A percentile compares a stretch with the other conserved stretches of the same genome.
Conservation (phyloP, 2,113 vertebrate genomes). For the Stigmatopora nigra region DNA sequence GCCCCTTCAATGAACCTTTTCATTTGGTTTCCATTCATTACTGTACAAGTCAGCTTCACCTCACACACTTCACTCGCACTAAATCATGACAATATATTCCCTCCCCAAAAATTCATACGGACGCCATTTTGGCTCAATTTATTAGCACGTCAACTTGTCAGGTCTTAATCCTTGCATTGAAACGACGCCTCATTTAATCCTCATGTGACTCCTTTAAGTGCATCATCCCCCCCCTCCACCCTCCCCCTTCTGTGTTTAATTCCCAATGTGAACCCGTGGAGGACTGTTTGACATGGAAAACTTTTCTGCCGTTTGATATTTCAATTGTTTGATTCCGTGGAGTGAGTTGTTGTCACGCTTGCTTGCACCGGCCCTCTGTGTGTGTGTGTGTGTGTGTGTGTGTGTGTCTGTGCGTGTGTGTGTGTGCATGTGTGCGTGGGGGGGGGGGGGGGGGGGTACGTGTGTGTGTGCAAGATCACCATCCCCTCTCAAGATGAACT, state of each 20-base stretch:
- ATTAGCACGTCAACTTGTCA: slow-evolving; percentile 7
- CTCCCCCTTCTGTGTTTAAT: background rate
- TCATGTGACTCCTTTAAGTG: slow-evolving; percentile 10
- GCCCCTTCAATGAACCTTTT: slow-evolving; percentile 70
- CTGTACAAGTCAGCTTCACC: slow-evolving; percentile 34
- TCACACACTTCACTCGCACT: slow-evolving; percentile 9
- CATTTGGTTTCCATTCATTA: slow-evolving; percentile 65
- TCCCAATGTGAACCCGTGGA: background rate
- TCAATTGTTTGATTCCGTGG: slow-evolving; percentile 57
- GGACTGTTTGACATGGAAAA: slow-evolving; percentile 34
- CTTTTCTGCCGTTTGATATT: slow-evolving; percentile 46
- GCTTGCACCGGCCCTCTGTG: slow-evolving; percentile 46
- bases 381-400: background rate
- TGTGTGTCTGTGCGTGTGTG: slow-evolving; percentile 1
- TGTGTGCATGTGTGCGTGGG: background rate
- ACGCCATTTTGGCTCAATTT: slow-evolving; percentile 1
- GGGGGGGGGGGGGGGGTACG: too few species aligned
- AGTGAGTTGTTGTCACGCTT: slow-evolving; percentile 60
- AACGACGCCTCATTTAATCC: slow-evolving; percentile 5
- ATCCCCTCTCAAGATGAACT: slow-evolving; percentile 60
- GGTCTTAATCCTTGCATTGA: slow-evolving; percentile 10
- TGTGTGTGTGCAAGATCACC: slow-evolving; percentile 8
- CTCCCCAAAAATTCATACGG: slow-evolving; percentile 9
- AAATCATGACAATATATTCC: slow-evolving; percentile 1
- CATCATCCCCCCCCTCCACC: background rate